Evolutionary conservation across 1,140 invertebrate species (phyloP).

Genomic region (Phymorhynchus buccinoides): DNA sequence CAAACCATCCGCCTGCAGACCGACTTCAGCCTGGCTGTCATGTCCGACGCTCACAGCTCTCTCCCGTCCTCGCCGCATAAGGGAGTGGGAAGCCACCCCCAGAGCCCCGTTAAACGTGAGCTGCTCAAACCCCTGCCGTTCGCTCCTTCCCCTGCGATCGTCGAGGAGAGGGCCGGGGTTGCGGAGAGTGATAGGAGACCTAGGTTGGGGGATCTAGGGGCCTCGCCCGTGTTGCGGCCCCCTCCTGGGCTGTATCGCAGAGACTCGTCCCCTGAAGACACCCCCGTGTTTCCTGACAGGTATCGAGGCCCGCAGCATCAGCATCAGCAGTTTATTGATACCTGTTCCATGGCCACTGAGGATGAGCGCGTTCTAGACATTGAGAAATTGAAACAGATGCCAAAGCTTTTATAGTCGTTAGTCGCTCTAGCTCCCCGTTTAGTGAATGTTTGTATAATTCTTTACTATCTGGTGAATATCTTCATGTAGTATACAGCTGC

Average conservation of each 20-base stretch:
- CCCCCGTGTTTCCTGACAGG: slow-evolving; percentile 13
- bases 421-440: not conserved
- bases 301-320: not conserved
- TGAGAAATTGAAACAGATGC: slow-evolving; percentile 64
- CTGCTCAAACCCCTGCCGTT: not conserved
- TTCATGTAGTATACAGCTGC: not conserved
- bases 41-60: slow-evolving; percentile 42
- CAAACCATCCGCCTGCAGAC: slow-evolving; percentile 56
- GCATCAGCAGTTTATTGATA: not conserved
- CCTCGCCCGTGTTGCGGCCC: slow-evolving; percentile 33
- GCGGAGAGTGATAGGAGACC: not conserved
- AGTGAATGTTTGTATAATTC: not conserved
- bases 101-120: not conserved
- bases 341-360: slow-evolving; percentile 30
- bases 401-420: slow-evolving; percentile 63
- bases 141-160: not conserved
- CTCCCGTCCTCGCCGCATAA: slow-evolving; percentile 39
- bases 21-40: slow-evolving; percentile 57
- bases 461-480: not conserved
- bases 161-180: not conserved
- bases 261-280: slow-evolving; percentile 23
- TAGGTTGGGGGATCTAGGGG: slow-evolving; percentile 8
- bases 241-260: not conserved
- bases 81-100: not conserved
- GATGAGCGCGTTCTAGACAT: slow-evolving; percentile 57